Conservation (phyloP, 2,888 invertebrate genomes). For the Trimorus sp. region DNA sequence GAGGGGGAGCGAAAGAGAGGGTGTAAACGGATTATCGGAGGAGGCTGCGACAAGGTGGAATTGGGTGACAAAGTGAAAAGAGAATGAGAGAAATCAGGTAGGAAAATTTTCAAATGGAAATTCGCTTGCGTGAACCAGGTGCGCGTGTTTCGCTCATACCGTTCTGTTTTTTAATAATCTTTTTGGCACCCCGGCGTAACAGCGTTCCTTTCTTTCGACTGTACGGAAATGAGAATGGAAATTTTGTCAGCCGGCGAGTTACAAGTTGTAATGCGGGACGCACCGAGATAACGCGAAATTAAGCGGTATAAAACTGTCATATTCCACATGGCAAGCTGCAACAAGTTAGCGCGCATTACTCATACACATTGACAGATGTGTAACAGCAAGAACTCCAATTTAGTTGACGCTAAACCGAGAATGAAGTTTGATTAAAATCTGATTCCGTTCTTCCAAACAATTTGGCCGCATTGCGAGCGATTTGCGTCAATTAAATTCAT, state of each 20-base stretch:
- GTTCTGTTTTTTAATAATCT: no score
- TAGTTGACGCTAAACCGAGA: background rate
- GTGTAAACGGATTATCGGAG: background rate
- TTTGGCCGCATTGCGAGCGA: background rate
- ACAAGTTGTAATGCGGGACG: no score
- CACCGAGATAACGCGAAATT: background rate
- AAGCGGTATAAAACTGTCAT: background rate
- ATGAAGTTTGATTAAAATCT: background rate
- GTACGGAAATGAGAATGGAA: background rate
- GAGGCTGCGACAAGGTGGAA: background rate
- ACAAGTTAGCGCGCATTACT: conserved; percentile 4
- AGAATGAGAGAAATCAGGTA: background rate
- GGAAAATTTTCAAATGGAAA: background rate
- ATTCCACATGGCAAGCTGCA: conserved; percentile 4
- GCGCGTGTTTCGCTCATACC: no score
- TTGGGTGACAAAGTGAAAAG: conserved; percentile 6
- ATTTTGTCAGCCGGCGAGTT: background rate
- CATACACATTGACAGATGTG: background rate
- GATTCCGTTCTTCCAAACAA: background rate
- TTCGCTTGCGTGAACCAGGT: no score
- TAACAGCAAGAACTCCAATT: conserved; percentile 1
- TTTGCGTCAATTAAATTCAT: background rate
- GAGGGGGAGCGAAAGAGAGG: background rate
- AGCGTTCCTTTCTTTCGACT: no score
- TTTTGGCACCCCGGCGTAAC: no score